Conservation (phyloP, 2,888 invertebrate genomes). For the Eilema sororculum region DNA sequence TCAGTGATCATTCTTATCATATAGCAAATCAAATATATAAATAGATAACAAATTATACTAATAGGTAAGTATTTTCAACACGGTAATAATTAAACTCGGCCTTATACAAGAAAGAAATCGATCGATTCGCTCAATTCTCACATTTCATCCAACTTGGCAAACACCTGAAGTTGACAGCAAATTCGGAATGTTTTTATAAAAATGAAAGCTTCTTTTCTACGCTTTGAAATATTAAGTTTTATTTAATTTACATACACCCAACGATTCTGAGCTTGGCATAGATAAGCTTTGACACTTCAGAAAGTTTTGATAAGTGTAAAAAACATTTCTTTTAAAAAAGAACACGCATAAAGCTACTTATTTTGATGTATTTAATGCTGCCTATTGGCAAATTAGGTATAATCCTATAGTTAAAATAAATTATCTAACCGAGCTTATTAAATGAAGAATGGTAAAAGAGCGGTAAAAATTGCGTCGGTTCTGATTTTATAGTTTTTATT, state of each 20-base stretch:
- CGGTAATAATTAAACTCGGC: constrained; percentile 24
- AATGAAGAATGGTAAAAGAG: too few relatives aligned
- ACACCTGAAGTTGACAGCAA: constrained; percentile 16
- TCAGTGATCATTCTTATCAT: too few relatives aligned
- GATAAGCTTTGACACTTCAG: background rate
- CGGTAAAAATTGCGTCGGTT: too few relatives aligned
- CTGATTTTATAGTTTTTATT: too few relatives aligned
- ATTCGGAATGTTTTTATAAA: constrained; percentile 3
- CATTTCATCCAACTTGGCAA: constrained; percentile 22
- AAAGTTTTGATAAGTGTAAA: background rate
- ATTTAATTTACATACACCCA: background rate
- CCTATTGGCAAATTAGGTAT: too few relatives aligned
- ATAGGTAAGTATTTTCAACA: constrained; percentile 15
- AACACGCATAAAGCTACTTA: too few relatives aligned
- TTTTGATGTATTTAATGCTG: background rate
- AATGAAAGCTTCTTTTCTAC: background rate
- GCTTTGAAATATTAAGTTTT: constrained; percentile 1
- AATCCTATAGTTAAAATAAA: too few relatives aligned
- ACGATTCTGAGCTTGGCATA: background rate
- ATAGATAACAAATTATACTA: constrained; percentile 3
- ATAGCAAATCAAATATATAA: too few relatives aligned
- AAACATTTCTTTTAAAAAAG: too few relatives aligned
- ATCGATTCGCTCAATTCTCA: constrained; percentile 22
- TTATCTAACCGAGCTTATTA: too few relatives aligned
- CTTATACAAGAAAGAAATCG: constrained; percentile 28